Percentiles rank a stretch among this genome's conserved stretches.
phyloP scores from a whole-genome alignment of 1,140 invertebrate genomes.

The Latrodectus geometricus region DNA sequence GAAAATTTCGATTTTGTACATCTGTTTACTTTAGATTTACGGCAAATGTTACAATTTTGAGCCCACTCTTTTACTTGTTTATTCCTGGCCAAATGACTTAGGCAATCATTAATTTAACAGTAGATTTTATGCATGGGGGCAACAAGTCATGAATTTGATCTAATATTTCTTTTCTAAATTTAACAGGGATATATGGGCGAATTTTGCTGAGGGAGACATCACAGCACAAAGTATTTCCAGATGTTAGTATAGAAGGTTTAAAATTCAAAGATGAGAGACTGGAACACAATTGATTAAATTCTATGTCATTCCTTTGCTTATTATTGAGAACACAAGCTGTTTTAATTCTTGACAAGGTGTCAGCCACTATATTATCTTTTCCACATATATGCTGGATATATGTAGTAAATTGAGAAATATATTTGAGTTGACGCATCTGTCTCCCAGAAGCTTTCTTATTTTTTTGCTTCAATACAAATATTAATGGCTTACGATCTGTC shows the following conservation, averaged over 20 bases:
- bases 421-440: constrained; percentile 66
- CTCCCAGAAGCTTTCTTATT: constrained; percentile 19
- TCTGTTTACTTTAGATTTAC: constrained; percentile 7
- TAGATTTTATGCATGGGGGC: not conserved
- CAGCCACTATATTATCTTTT: constrained; percentile 65
- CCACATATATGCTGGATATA: constrained; percentile 68
- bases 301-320: not conserved
- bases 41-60: not conserved
- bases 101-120: not conserved
- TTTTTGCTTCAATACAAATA: constrained; percentile 45
- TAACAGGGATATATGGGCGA: not conserved
- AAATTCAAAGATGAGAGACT: not conserved
- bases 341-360: constrained; percentile 48
- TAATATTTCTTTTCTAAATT: not conserved
- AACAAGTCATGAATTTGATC: constrained; percentile 8
- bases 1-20: constrained; percentile 52
- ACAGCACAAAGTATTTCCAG: constrained; percentile 51
- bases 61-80: not conserved
- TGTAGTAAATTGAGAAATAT: constrained; percentile 68
- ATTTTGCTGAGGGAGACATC: constrained; percentile 45
- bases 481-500: constrained; percentile 66
- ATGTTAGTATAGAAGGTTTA: constrained; percentile 67
- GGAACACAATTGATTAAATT: not conserved
- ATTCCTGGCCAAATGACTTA: not conserved
- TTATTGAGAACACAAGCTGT: not conserved